These are phyloP conservation scores for Lemur catta DNA, from an alignment of 2,797 vertebrate genomes.

Conservation along the genomic window DNA sequence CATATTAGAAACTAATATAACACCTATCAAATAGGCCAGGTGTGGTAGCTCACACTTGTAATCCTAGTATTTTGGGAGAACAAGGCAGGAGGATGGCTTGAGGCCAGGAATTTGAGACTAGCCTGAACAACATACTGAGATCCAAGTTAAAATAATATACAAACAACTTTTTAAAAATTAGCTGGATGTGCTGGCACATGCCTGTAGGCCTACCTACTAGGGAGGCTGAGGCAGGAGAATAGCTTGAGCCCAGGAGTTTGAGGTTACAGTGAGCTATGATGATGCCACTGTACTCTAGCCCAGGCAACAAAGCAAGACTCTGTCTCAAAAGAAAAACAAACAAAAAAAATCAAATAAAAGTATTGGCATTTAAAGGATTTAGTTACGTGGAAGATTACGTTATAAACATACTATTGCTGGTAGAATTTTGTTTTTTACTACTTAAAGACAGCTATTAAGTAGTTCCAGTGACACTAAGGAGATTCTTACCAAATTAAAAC, in stretches of 20 bases:
- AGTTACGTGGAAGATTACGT: background rate
- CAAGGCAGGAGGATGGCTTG: background rate
- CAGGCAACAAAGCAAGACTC: background rate
- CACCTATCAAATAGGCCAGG: background rate
- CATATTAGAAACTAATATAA: constrained; percentile 18
- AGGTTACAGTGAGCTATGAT: background rate
- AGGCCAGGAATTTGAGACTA: background rate
- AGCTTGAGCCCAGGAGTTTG: background rate
- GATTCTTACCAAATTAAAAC: constrained; percentile 1
- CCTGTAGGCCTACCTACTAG: background rate
- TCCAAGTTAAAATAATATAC: background rate
- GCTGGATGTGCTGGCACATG: background rate
- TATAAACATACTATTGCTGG: background rate
- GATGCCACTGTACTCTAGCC: background rate
- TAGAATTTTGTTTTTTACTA: background rate
- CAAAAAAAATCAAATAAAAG: constrained; percentile 5
- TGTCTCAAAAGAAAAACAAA: background rate
- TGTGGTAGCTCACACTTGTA: background rate
- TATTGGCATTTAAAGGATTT: background rate
- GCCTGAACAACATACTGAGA: background rate
- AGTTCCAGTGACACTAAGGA: background rate
- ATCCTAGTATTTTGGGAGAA: background rate
- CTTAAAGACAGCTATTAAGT: background rate
- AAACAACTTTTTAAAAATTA: background rate
- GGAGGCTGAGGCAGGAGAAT: background rate